These are phyloP conservation scores for Bujurquina vittata DNA, from an alignment of 2,113 vertebrate species.

Conservation along the genomic window DNA sequence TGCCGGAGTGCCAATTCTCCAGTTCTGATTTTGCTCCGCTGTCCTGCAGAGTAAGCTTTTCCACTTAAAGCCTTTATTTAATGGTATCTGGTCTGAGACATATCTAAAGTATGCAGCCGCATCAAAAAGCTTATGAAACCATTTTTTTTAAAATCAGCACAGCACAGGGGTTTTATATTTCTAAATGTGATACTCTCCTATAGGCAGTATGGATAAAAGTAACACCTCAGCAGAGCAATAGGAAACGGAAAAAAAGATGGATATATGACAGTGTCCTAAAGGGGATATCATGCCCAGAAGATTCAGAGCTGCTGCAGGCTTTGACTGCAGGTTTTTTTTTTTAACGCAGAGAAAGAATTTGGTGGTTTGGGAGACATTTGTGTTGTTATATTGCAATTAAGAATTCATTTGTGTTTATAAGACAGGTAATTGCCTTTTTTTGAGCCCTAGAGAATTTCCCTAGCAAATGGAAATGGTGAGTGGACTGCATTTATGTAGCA, in stretches of 20 bases:
- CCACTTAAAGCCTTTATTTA: not conserved
- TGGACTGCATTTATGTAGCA: not conserved
- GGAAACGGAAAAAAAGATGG: not conserved
- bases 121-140: not conserved
- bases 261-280: constrained; percentile 16
- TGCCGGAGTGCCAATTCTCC: not conserved
- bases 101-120: not conserved
- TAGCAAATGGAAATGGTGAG: not conserved
- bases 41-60: not conserved
- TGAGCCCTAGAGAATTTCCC: not conserved
- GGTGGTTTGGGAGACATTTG: not conserved
- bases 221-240: constrained; percentile 28
- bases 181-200: constrained; percentile 8
- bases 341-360: not conserved
- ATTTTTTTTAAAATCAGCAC: not conserved
- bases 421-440: not conserved
- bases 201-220: not conserved
- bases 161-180: not conserved
- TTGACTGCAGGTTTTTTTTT: not conserved
- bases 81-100: not conserved
- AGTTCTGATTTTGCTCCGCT: not conserved
- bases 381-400: not conserved
- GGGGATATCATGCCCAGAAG: not conserved
- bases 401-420: constrained; percentile 3
- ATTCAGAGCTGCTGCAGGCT: not conserved